Evolutionary conservation across 2,797 vertebrate species (phyloP).

Genomic region (Periophthalmus magnuspinnatus): DNA sequence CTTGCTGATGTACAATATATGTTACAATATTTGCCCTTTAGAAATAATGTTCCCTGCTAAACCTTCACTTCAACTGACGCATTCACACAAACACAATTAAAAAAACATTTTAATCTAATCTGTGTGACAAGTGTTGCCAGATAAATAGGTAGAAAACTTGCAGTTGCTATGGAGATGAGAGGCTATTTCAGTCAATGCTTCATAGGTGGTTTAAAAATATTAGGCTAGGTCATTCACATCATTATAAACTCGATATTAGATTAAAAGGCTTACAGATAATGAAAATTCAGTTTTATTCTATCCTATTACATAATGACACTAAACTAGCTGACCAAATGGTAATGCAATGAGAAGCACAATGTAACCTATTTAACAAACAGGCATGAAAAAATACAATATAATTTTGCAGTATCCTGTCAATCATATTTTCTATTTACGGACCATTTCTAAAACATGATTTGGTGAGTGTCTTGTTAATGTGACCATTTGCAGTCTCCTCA

Average conservation of each 20-base stretch:
- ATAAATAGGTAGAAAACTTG: constrained; percentile 2
- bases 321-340: too few relatives aligned
- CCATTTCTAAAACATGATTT: neutral
- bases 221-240: too few relatives aligned
- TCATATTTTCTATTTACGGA: neutral
- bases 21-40: neutral
- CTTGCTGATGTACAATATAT: neutral
- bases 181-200: neutral
- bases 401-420: neutral
- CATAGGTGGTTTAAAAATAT: too few relatives aligned
- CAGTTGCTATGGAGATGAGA: constrained; percentile 2
- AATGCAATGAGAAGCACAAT: too few relatives aligned
- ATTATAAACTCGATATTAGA: neutral
- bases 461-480: neutral
- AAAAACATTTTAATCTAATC: neutral
- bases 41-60: neutral
- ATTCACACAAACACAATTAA: neutral
- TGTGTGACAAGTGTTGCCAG: neutral
- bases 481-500: neutral
- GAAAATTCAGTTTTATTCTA: too few relatives aligned
- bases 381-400: too few relatives aligned
- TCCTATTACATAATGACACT: too few relatives aligned
- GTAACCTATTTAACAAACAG: too few relatives aligned
- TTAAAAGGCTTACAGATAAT: too few relatives aligned
- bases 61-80: neutral